These are phyloP conservation scores for Drosophila acutilabella DNA, from an alignment of 2,888 invertebrate species.

Conservation along the genomic window DNA sequence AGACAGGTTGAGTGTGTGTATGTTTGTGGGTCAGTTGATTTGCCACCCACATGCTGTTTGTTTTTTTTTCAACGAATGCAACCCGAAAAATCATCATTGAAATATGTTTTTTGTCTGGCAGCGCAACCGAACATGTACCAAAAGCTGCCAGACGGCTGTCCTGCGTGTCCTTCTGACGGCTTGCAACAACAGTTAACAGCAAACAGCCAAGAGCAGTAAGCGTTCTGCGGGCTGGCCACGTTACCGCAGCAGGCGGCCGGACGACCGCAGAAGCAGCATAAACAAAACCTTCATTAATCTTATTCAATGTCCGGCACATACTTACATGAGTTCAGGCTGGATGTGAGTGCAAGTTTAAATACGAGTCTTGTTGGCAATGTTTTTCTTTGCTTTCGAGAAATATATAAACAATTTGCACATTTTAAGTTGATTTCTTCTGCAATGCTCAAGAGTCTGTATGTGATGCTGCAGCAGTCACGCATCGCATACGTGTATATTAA, in stretches of 20 bases:
- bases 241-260: constrained; percentile 68
- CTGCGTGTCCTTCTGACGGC: not conserved
- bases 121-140: constrained; percentile 26
- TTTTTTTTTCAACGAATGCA: constrained; percentile 45
- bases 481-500: constrained; percentile 73
- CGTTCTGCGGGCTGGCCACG: constrained; percentile 40
- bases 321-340: constrained; percentile 58
- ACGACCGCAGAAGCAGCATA: constrained; percentile 57
- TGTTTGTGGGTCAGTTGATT: constrained; percentile 61
- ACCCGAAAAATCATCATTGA: constrained; percentile 62
- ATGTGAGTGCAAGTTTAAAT: constrained; percentile 4
- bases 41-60: constrained; percentile 54
- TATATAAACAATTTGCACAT: constrained; percentile 80
- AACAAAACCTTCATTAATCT: constrained; percentile 78
- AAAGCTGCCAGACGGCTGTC: constrained; percentile 29
- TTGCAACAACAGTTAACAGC: constrained; percentile 9
- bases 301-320: constrained; percentile 78
- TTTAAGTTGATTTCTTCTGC: constrained; percentile 68
- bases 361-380: constrained; percentile 33
- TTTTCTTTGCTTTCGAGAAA: constrained; percentile 32
- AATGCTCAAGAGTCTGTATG: constrained; percentile 6
- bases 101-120: constrained; percentile 58
- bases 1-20: not conserved
- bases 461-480: constrained; percentile 66
- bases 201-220: constrained; percentile 26